Conservation (phyloP, 2,797 vertebrate species). For the Thripadectes ignobilis region DNA sequence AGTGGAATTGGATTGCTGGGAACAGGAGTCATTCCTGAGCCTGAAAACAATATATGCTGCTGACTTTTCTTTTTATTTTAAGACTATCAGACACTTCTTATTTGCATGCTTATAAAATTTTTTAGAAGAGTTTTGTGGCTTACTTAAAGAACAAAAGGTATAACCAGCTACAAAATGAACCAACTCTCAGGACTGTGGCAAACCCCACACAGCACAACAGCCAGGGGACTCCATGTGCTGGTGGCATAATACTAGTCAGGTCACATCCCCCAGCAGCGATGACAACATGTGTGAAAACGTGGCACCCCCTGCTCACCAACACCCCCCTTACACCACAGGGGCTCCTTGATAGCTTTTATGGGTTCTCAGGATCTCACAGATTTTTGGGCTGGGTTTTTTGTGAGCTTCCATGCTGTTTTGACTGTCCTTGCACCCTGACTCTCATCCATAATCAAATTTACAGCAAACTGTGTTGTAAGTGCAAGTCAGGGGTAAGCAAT, state of each 20-base stretch:
- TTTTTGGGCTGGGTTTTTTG: neutral
- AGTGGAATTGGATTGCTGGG: constrained; percentile 3
- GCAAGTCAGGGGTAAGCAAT: neutral
- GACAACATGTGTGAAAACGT: fast-evolving
- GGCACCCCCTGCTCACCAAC: fast-evolving
- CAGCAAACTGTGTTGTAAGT: neutral
- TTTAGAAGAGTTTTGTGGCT: neutral
- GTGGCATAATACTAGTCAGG: neutral
- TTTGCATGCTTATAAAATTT: neutral
- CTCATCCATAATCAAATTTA: neutral
- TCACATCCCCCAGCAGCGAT: fast-evolving
- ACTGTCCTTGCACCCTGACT: neutral
- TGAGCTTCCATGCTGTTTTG: neutral
- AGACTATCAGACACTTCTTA: neutral
- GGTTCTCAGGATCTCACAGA: neutral
- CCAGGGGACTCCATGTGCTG: neutral
- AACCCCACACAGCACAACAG: neutral
- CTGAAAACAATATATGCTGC: neutral
- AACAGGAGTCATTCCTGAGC: constrained; percentile 11
- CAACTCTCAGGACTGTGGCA: neutral
- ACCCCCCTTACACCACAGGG: neutral
- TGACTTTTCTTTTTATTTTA: constrained; percentile 29
- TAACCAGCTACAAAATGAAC: neutral
- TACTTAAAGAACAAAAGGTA: neutral
- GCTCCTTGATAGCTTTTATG: neutral